Base-by-base conservation (phyloP, 2,797 vertebrate species). In the Choloepus didactylus region DNA sequence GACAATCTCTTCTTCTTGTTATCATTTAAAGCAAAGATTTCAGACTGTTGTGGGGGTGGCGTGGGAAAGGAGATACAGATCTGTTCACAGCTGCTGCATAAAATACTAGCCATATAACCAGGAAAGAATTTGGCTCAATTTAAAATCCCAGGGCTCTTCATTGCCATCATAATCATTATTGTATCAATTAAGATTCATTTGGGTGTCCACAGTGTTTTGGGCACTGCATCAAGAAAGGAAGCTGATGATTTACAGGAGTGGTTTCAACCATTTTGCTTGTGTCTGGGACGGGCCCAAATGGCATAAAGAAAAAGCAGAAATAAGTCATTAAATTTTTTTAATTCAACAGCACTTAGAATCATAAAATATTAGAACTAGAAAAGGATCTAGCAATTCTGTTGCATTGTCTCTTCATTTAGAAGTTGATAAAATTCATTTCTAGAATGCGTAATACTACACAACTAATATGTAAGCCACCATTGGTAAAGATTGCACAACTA, bases 41-140 rank as follows among this genome's bases (percentile, higher is more conserved):
- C 92, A 97, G 93, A 94, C 72, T 90, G 85, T 83, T 92, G 59
- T 88, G 82, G 73, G 84, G 95, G 97, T 94, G 93, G 95, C 0
- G 0, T 92, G 79, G 95, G 89, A 62, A 96, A 97, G 92, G 62
- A 96, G 92, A 94, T 92, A 79, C 79, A 96, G 95, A 93, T 95
- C 88, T 82, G 27, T 89, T 94, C 95, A 93, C 92, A 97, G 95
- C 95, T 97, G 95, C 82, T 95, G 59, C 82, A 95, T 77, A 96
- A 56, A 97, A 96, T 86, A 94, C 83, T 93, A 86, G 59, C 90
- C 92, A 72, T 90, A 59, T 70, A 95, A 51, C 82, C 60, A 76
- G 51, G 72, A 93, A 75, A 91, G 79, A 87, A 35, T 89, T 88
- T 94, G 92, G 59, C 88, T 95, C 46, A 83, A 41, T 41, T 95